phyloP scores from a whole-genome alignment of 1,140 invertebrate genomes.

The Aphis craccivora region DNA sequence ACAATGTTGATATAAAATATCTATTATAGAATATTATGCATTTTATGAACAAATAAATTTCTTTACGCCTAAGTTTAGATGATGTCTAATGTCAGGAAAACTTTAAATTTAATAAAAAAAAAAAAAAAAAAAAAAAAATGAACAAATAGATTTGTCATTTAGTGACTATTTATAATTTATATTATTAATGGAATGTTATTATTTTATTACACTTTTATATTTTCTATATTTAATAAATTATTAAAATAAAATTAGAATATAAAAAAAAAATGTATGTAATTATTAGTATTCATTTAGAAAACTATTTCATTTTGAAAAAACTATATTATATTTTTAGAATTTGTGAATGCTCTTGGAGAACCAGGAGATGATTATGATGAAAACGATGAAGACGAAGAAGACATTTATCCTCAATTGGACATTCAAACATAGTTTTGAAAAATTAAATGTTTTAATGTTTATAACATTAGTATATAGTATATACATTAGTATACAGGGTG shows the following conservation, averaged over 20 bases:
- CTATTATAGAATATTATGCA: background rate
- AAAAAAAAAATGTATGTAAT: background rate
- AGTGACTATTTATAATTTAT: too few species aligned
- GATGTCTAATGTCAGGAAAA: too few species aligned
- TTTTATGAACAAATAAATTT: too few species aligned
- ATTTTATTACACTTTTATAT: background rate
- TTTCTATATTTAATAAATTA: background rate
- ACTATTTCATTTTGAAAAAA: background rate
- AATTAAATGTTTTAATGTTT: background rate
- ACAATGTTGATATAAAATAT: background rate
- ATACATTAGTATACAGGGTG: too few species aligned
- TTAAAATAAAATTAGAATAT: background rate
- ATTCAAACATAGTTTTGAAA: background rate
- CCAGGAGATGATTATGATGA: conserved; percentile 78
- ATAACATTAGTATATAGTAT: too few species aligned
- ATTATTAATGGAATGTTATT: background rate
- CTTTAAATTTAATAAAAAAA: too few species aligned
- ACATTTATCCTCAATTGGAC: conserved; percentile 63
- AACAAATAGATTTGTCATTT: too few species aligned
- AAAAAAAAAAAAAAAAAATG: too few species aligned
- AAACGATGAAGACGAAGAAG: conserved; percentile 76
- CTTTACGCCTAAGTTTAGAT: too few species aligned
- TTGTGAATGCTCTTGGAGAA: conserved; percentile 82
- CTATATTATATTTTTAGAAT: conserved; percentile 71
- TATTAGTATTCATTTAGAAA: background rate